These are phyloP conservation scores for Eupithecia vulgata DNA, from an alignment of 2,888 invertebrate genomes.

Conservation along the genomic window DNA sequence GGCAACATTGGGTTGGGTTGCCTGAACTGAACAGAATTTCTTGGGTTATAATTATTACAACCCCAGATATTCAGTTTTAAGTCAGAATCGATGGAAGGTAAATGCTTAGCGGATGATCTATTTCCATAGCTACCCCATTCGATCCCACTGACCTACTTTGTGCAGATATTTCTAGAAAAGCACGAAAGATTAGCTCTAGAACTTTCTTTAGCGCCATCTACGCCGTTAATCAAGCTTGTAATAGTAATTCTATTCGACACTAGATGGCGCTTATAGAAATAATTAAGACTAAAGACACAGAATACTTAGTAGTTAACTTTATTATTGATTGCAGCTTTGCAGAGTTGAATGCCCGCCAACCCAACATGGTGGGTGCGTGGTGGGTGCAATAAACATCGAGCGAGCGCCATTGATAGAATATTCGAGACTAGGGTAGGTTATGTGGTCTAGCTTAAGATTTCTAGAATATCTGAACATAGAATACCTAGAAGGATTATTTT, in stretches of 20 bases:
- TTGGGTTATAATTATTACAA: no score
- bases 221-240: not conserved
- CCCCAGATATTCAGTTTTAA: no score
- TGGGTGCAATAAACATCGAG: not conserved
- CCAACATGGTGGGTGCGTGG: not conserved
- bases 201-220: conserved; percentile 18
- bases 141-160: conserved; percentile 3
- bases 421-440: not conserved
- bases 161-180: conserved; percentile 1
- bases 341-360: conserved; percentile 4
- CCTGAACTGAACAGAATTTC: no score
- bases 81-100: no score
- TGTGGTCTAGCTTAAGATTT: no score
- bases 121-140: no score
- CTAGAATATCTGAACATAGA: no score
- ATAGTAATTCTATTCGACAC: conserved; percentile 18
- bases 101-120: no score
- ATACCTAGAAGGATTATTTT: no score
- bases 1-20: no score
- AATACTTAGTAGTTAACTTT: not conserved
- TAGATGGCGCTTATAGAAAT: conserved; percentile 19
- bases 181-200: not conserved
- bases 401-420: not conserved
- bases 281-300: not conserved
- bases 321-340: conserved; percentile 1